A percentile compares a stretch with the other conserved stretches of the same genome.
These are phyloP conservation scores for Crenichthys baileyi DNA, from an alignment of 2,797 vertebrate genomes.

Conservation along the genomic window DNA sequence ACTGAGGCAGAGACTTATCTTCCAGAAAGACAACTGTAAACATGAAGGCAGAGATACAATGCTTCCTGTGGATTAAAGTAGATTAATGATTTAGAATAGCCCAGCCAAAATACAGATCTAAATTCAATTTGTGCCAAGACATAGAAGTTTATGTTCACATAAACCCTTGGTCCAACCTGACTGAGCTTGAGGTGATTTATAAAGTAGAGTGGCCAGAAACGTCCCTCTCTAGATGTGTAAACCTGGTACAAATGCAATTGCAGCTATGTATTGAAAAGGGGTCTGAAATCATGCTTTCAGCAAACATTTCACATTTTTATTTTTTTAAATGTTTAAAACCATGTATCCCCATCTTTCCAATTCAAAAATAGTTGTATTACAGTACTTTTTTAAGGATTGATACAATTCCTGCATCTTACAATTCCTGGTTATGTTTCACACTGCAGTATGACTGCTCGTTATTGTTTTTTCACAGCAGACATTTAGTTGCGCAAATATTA, in stretches of 20 bases:
- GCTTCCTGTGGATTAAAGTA: not conserved
- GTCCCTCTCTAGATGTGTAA: not conserved
- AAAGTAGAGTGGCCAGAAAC: not conserved
- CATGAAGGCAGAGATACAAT: not conserved
- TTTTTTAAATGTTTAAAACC: not conserved
- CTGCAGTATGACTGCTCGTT: not conserved
- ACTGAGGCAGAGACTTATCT: not conserved
- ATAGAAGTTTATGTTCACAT: not conserved
- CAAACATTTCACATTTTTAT: not conserved
- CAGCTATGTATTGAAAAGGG: not conserved
- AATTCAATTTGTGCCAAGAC: not conserved
- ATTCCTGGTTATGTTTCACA: not conserved
- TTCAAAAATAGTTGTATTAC: constrained; percentile 2
- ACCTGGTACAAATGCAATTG: not conserved
- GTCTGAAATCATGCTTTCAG: not conserved
- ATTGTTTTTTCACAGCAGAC: not conserved
- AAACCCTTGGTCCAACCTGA: not conserved
- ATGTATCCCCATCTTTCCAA: not conserved
- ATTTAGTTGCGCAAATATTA: constrained; percentile 10
- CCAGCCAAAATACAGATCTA: not conserved
- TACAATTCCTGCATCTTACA: not conserved
- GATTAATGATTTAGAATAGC: not conserved
- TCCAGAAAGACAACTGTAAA: not conserved
- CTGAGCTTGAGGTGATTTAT: not conserved
- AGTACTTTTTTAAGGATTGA: constrained; percentile 1